Evolutionary conservation across 2,888 invertebrate genomes (phyloP).

Genomic region (Embidobia sp.): DNA sequence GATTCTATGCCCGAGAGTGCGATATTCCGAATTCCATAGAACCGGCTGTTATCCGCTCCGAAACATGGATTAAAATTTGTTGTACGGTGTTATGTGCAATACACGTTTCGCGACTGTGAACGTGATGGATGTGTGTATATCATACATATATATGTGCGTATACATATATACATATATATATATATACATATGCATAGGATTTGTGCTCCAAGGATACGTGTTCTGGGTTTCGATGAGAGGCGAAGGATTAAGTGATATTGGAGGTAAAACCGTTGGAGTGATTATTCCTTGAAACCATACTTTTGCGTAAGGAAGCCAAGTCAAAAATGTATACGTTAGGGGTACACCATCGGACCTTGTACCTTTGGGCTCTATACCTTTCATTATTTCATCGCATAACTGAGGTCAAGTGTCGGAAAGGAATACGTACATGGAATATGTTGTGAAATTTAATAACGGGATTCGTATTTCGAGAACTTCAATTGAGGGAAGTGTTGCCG

Average conservation of each 20-base stretch:
- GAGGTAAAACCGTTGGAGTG: slow-evolving; percentile 12
- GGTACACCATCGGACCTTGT: no score
- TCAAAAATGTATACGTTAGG: no score
- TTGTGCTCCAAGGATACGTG: slow-evolving; percentile 34
- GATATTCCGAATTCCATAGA: no score
- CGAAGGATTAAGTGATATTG: slow-evolving; percentile 10
- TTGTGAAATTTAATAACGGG: no score
- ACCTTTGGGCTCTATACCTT: no score
- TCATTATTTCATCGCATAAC: no score
- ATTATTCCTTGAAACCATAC: slow-evolving; percentile 1
- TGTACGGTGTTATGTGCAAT: slow-evolving; percentile 26
- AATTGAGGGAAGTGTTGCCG: no score
- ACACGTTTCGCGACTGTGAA: slow-evolving; percentile 25
- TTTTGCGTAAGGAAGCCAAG: not conserved
- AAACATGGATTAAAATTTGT: slow-evolving; percentile 27
- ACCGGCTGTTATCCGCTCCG: slow-evolving; percentile 20
- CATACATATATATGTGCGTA: no score
- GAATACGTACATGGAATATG: no score
- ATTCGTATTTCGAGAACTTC: no score
- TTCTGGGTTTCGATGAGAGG: slow-evolving; percentile 9
- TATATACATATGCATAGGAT: slow-evolving; percentile 15
- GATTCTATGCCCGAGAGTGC: not conserved
- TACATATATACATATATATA: no score
- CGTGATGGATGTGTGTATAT: slow-evolving; percentile 36
- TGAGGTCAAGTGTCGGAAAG: no score